Percentiles rank a stretch among this genome's conserved stretches.
Conservation (phyloP, 2,888 invertebrate genomes). For the Lumbricus terrestris region DNA sequence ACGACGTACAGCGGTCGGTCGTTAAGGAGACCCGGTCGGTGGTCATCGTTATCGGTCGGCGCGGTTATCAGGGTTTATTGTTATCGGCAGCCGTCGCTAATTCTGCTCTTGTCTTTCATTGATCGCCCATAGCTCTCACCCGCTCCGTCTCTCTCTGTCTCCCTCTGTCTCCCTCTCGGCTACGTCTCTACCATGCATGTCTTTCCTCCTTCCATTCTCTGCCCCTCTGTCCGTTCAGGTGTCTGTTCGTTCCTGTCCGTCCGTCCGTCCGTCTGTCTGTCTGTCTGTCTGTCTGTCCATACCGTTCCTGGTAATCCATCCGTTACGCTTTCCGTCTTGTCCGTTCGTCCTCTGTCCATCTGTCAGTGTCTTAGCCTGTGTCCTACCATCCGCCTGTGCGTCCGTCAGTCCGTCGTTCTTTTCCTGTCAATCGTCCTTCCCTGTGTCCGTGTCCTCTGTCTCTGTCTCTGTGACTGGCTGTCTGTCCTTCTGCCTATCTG, state of each 20-base stretch:
- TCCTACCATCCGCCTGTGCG: background rate
- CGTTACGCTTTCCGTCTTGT: background rate
- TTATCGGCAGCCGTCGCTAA: slow-evolving; percentile 15
- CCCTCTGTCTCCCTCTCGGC: slow-evolving; percentile 6
- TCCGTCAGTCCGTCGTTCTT: background rate
- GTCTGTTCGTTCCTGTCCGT: background rate
- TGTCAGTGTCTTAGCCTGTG: background rate
- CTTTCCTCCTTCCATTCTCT: background rate
- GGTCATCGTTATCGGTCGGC: slow-evolving; percentile 16
- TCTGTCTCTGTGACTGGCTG: background rate
- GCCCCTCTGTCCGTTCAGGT: background rate
- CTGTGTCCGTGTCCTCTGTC: background rate
- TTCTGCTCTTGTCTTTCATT: slow-evolving; percentile 19
- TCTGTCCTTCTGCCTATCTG: background rate
- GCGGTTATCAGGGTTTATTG: slow-evolving; percentile 22
- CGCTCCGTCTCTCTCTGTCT: background rate
- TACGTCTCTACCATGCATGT: background rate
- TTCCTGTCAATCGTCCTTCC: background rate
- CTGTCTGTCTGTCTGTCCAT: background rate
- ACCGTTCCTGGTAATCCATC: background rate
- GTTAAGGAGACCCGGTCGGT: slow-evolving; percentile 3
- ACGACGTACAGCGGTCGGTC: background rate
- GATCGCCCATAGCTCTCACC: slow-evolving; percentile 5
- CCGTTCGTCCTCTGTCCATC: background rate
- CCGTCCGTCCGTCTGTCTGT: background rate